phyloP scores from a whole-genome alignment of 1,140 invertebrate genomes.

The Caerostris extrusa region DNA sequence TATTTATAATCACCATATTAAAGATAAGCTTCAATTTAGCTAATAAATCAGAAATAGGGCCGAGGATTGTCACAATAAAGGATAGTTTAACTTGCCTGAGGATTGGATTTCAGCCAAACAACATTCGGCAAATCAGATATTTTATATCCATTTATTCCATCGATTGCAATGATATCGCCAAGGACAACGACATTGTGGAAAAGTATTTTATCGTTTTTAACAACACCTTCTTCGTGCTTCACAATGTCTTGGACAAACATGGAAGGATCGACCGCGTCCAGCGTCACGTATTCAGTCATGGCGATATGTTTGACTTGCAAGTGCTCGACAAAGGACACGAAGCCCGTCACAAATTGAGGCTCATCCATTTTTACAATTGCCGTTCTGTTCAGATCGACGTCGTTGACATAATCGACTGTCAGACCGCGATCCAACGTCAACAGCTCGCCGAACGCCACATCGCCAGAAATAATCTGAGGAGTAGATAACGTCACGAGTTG shows the following conservation, averaged over 20 bases:
- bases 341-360: conserved; percentile 10
- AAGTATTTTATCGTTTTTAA: not conserved
- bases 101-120: conserved; percentile 42
- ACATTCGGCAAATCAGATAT: conserved; percentile 25
- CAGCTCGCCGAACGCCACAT: not conserved
- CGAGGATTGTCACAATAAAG: not conserved
- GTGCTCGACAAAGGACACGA: not conserved
- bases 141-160: conserved; percentile 46
- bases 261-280: conserved; percentile 66
- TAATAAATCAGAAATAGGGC: too few species aligned
- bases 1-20: too few species aligned
- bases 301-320: not conserved
- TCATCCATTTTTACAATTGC: not conserved
- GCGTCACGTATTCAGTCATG: conserved; percentile 45
- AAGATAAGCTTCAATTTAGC: too few species aligned
- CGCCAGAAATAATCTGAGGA: not conserved
- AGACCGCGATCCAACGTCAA: not conserved
- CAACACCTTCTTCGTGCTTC: conserved; percentile 44
- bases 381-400: conserved; percentile 1
- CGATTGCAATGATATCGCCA: not conserved
- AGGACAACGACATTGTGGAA: conserved; percentile 46
- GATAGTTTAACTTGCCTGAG: conserved; percentile 59
- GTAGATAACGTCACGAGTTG: conserved; percentile 41
- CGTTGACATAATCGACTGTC: conserved; percentile 24
- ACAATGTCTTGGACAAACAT: conserved; percentile 36